Conservation (phyloP, 2,888 invertebrate genomes). For the Camptogramma bilineatum region DNA sequence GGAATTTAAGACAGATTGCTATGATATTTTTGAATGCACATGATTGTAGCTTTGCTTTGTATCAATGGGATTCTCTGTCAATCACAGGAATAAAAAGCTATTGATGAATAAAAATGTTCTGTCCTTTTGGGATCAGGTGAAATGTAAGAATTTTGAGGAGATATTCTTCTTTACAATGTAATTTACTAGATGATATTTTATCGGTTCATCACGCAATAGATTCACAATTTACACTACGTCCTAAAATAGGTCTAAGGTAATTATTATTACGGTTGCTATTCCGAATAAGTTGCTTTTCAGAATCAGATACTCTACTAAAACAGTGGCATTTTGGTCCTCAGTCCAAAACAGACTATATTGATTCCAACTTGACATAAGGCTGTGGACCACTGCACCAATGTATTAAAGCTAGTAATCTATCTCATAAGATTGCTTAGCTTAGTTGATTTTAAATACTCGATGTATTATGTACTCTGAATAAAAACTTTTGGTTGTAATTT, state of each 20-base stretch:
- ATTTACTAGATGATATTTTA: slow-evolving; percentile 2
- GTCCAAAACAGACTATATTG: slow-evolving; percentile 12
- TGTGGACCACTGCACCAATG: neutral
- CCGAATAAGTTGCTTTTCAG: slow-evolving; percentile 6
- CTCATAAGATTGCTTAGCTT: slow-evolving; percentile 6
- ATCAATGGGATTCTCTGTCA: neutral
- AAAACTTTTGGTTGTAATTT: slow-evolving; percentile 3
- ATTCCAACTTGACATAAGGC: slow-evolving; percentile 1
- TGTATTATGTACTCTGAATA: neutral
- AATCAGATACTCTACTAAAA: neutral
- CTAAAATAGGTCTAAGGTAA: slow-evolving; percentile 31
- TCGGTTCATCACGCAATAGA: slow-evolving; percentile 21
- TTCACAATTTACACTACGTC: slow-evolving; percentile 19
- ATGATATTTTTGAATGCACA: slow-evolving; percentile 10
- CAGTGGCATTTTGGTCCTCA: slow-evolving; percentile 8
- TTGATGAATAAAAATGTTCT: slow-evolving; percentile 4
- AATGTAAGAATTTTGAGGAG: neutral
- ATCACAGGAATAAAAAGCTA: neutral
- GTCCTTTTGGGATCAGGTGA: slow-evolving; percentile 16
- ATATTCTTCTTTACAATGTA: slow-evolving; percentile 1
- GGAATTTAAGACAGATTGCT: slow-evolving; percentile 17
- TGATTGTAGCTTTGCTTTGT: slow-evolving; percentile 21
- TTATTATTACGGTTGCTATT: slow-evolving; percentile 24
- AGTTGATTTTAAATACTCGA: slow-evolving; percentile 1
- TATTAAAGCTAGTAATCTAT: neutral